Evolutionary conservation across 2,113 vertebrate genomes (phyloP).

Genomic region (Sylvia atricapilla): DNA sequence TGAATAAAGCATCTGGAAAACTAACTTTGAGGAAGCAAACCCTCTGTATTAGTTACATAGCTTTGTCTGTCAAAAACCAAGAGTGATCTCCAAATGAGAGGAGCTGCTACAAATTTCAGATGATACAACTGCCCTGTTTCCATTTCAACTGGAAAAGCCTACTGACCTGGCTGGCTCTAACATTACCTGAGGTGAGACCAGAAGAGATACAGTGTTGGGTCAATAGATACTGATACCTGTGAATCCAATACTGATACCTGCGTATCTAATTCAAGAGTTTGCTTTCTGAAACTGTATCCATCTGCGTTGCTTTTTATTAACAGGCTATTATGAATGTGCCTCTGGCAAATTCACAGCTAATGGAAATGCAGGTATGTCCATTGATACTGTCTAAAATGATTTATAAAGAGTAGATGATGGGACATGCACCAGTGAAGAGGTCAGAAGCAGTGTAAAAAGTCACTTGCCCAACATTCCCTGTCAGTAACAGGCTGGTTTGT

Average conservation of each 20-base stretch:
- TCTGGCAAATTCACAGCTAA: background rate
- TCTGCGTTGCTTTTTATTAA: constrained; percentile 27
- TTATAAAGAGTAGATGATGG: background rate
- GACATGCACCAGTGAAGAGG: fast-evolving
- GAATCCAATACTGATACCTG: constrained; percentile 55
- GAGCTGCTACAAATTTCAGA: constrained; percentile 48
- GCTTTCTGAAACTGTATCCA: constrained; percentile 56
- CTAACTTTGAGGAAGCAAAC: background rate
- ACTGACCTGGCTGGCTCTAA: constrained; percentile 39
- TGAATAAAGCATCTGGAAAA: constrained; percentile 35
- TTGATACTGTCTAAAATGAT: background rate
- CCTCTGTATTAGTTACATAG: constrained; percentile 35
- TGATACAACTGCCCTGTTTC: constrained; percentile 48
- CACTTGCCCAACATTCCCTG: background rate
- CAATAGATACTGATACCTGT: constrained; percentile 50
- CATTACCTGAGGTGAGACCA: constrained; percentile 51
- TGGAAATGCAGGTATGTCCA: background rate
- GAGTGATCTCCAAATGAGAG: constrained; percentile 8
- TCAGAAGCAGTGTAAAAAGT: background rate
- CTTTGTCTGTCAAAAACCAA: constrained; percentile 20
- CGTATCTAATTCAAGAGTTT: constrained; percentile 59
- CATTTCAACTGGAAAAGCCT: constrained; percentile 54
- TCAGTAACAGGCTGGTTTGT: background rate
- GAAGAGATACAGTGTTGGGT: constrained; percentile 45
- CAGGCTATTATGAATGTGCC: background rate